phyloP scores from a whole-genome alignment of 2,888 invertebrate genomes.

The Agriotes lineatus region DNA sequence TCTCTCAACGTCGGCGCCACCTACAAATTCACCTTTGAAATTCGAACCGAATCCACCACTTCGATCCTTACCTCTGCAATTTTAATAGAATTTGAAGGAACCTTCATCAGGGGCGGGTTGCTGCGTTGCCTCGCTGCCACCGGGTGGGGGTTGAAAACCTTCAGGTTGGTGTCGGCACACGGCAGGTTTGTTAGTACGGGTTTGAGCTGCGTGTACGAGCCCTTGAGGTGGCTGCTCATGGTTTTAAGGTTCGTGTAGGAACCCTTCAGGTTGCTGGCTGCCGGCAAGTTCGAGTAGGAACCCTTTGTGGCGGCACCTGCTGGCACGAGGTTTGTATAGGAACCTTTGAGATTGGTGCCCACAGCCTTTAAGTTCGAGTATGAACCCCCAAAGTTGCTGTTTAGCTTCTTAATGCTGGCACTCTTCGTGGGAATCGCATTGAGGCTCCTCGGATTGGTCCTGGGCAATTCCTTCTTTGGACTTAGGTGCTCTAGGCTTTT shows the following conservation, averaged over 20 bases:
- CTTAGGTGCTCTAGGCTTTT: constrained; percentile 3
- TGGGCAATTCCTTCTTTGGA: not conserved
- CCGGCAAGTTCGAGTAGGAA: constrained; percentile 44
- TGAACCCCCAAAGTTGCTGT: constrained; percentile 47
- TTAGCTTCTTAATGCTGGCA: constrained; percentile 37
- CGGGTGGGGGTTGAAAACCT: constrained; percentile 29
- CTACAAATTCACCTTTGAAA: constrained; percentile 23
- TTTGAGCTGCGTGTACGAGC: constrained; percentile 36
- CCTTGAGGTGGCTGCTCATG: constrained; percentile 31
- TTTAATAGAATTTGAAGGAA: constrained; percentile 30
- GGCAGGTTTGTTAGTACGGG: constrained; percentile 35
- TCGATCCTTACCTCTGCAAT: constrained; percentile 42
- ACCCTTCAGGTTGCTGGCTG: constrained; percentile 12
- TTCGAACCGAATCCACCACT: not conserved
- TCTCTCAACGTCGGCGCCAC: constrained; percentile 32
- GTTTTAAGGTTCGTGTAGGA: constrained; percentile 29
- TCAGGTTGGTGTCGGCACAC: constrained; percentile 14
- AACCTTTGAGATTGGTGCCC: constrained; percentile 50
- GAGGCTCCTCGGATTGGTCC: constrained; percentile 21
- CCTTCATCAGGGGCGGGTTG: constrained; percentile 42
- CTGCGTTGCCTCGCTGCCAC: constrained; percentile 45
- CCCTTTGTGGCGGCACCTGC: constrained; percentile 57
- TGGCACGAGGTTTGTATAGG: constrained; percentile 56
- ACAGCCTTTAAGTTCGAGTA: constrained; percentile 59
- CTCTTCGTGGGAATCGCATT: constrained; percentile 7